phyloP scores from a whole-genome alignment of 2,797 vertebrate genomes.

The Tangara arthus region DNA sequence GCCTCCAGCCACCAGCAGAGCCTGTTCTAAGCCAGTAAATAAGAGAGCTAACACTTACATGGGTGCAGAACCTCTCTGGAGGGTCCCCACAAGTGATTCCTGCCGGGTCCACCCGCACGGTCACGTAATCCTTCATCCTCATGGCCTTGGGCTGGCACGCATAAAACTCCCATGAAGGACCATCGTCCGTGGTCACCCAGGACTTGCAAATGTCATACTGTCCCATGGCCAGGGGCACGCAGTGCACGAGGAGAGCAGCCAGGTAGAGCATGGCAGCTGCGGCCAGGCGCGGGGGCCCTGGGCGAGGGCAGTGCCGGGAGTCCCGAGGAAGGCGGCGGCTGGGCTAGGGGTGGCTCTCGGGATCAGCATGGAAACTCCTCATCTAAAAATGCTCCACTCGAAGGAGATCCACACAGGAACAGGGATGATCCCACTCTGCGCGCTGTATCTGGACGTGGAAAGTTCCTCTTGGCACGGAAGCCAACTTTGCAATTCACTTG shows the following conservation, averaged over 20 bases:
- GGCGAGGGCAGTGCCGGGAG: conserved; percentile 25
- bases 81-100: conserved; percentile 96
- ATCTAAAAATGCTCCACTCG: conserved; percentile 20
- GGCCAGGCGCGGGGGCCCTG: conserved; percentile 55
- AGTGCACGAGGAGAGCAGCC: conserved; percentile 80
- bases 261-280: conserved; percentile 85
- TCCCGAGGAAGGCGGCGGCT: conserved; percentile 72
- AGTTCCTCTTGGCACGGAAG: not conserved
- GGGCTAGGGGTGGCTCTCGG: conserved; percentile 69
- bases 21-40: not conserved
- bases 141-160: conserved; percentile 92
- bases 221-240: conserved; percentile 82
- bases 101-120: conserved; percentile 89
- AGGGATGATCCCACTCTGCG: not conserved
- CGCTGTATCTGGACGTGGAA: not conserved
- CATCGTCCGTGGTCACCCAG: conserved; percentile 95
- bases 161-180: conserved; percentile 94
- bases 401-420: not conserved
- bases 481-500: conserved; percentile 14
- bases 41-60: conserved; percentile 81
- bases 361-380: conserved; percentile 83
- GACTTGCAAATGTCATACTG: conserved; percentile 97
- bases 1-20: not conserved
- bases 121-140: conserved; percentile 90
- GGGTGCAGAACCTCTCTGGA: conserved; percentile 95